Evolutionary conservation across 1,140 invertebrate species (phyloP), one percentile per base, ranked within the genome.

Genomic region (Scaptomyza pallida): DNA sequence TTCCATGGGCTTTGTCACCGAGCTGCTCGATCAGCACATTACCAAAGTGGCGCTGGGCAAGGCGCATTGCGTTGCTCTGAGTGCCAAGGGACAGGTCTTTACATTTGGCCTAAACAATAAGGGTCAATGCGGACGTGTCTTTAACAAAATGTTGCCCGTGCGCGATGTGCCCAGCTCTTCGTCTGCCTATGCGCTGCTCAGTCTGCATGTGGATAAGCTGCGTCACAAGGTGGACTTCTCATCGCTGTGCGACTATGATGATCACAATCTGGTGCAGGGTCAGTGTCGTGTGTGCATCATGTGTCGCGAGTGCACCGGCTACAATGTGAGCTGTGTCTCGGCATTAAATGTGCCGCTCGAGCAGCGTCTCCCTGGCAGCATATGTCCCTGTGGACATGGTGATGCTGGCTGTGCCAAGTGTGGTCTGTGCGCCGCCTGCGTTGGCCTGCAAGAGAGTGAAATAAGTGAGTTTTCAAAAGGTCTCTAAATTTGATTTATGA

Each of bases 81-180:
- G 95, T 17, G 95, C 94, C 74, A 96, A 97, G 90, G 98, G 98
- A 0, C 95, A 96, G 74, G 94, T 99, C 1, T 99, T 96, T 91
- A 98, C 98, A 0, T 99, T 99, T 92, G 98, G 98, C 0, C 96
- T 99, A 55, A 99, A 99, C 91, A 99, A 99, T 90, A 98, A 98
- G 90, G 98, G 98, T 8, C 98, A 99, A 89, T 99, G 98, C 93
- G 98, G 98, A 26, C 92, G 98, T 81, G 97, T 97, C 81, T 97
- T 96, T 91, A 93, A 94, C 12, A 94, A 94, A 76, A 47, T 88
- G 62, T 94, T 94, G 92, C 95, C 96, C 91, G 93, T 78, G 30
- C 86, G 86, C 44, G 83, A 86, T 73, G 77, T 77, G 41, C 93
- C 76, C 48, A 68, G 60, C 30, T 89, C 82, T 2, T 78, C 82